These are phyloP conservation scores for Plecotus auritus DNA, from an alignment of 2,113 vertebrate genomes.

Conservation along the genomic window DNA sequence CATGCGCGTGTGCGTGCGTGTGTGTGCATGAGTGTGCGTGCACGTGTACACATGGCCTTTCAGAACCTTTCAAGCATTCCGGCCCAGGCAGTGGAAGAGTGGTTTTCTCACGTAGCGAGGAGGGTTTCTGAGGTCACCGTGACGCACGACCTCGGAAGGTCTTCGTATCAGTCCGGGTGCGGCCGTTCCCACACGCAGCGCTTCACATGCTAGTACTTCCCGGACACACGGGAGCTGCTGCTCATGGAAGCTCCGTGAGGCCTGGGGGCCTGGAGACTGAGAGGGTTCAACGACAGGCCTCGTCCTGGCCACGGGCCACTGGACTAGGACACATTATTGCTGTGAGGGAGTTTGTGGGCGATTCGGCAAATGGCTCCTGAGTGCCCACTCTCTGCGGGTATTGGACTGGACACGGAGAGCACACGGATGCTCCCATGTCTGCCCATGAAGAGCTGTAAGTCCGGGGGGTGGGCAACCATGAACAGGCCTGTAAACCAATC, in stretches of 20 bases:
- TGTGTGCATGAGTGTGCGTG: fast-evolving
- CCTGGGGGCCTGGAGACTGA: not conserved
- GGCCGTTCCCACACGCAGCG: not conserved
- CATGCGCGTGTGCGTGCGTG: not conserved
- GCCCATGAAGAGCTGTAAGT: not conserved
- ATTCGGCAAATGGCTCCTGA: not conserved
- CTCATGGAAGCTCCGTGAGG: not conserved
- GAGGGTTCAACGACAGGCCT: not conserved
- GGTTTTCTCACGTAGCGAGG: constrained; percentile 40
- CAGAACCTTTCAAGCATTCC: constrained; percentile 36
- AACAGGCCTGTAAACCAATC: not conserved
- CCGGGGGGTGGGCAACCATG: not conserved
- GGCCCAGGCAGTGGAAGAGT: constrained; percentile 13
- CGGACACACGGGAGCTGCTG: not conserved
- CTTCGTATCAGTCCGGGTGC: not conserved
- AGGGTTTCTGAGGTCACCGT: constrained; percentile 39
- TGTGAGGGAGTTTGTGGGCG: not conserved
- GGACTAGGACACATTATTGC: not conserved
- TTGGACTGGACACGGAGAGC: not conserved
- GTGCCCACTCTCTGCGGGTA: not conserved
- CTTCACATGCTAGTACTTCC: not conserved
- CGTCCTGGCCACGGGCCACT: not conserved
- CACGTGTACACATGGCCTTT: not conserved
- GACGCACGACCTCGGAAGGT: not conserved
- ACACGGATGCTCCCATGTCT: not conserved